Evolutionary conservation across 2,797 vertebrate species (phyloP), one percentile per base, ranked within the genome.

Genomic region (Gobionotothen gibberifrons): DNA sequence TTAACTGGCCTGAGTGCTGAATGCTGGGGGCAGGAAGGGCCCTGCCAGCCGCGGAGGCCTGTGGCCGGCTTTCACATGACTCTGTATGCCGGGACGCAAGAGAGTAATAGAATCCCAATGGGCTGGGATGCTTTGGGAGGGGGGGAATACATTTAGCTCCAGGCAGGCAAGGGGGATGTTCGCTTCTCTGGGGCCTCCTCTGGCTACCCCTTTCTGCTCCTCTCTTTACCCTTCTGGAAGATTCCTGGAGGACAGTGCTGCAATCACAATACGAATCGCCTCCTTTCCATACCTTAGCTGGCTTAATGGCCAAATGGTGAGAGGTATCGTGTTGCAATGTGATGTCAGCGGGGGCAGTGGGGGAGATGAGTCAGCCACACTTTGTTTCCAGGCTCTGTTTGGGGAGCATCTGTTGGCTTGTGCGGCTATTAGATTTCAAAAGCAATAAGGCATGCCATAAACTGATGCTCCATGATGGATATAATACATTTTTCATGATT

Each of bases 51-150:
- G 6, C 57, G 56, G 76, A 90, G 75, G 86, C 83, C 76, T 87
- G 90, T 79, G 87, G 87, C 85, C 68, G 65, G 71, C 78, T 76
- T 88, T 91, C 90, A 85, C 88, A 91, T 92, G 86, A 89, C 87
- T 85, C 48, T 63, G 82, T 87, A 71, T 83, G 76, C 82, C 21
- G 67, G 82, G 86, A 74, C 78, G 69, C 81, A 42, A 64, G 74
- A 88, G 87, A 86, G 94, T 95, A 95, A 95, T 89, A 93, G 90
- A 93, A 94, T 94, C 93, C 85, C 90, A 85, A 87, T 86, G 87
- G 94, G 93, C 93, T 93, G 90, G 76, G 82, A 91, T 90, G 90
- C 90, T 90, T 90, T 78, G 76, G 55, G 16, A 32, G 40, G 84
- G 75, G 75, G 69, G 60, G 78, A 69, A 89, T 94, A 94, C 93